These are phyloP conservation scores for Lithodes maja DNA, from an alignment of 2,888 invertebrate genomes.

Conservation along the genomic window DNA sequence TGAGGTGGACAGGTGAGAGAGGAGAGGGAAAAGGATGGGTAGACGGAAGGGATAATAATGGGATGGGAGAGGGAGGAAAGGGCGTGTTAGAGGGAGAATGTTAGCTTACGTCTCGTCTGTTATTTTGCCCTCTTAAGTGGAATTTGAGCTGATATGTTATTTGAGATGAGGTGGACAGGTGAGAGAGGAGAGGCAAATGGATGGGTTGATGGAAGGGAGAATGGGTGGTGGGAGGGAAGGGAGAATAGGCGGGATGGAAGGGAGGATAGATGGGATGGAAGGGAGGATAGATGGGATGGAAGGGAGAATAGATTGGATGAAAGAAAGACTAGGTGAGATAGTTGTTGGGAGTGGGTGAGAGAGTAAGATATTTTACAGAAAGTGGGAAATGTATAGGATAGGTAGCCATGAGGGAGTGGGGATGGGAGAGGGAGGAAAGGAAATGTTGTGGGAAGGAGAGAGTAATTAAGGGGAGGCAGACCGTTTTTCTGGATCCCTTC, in stretches of 20 bases:
- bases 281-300: background rate
- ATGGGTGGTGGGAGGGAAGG: background rate
- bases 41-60: background rate
- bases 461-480: no score
- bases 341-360: no score
- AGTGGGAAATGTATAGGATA: no score
- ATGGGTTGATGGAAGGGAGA: background rate
- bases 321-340: no score
- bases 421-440: no score
- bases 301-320: no score
- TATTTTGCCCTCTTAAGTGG: background rate
- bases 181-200: background rate
- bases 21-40: background rate
- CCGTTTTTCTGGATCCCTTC: no score
- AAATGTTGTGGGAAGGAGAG: no score
- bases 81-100: background rate
- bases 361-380: no score
- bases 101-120: background rate
- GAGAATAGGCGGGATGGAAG: background rate
- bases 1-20: background rate
- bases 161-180: no score
- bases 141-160: no score
- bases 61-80: background rate
- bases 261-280: background rate
- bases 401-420: no score